Evolutionary conservation across 2,113 vertebrate genomes (phyloP), one percentile per base, ranked within the genome.

Genomic region (Nerophis lumbriciformis): DNA sequence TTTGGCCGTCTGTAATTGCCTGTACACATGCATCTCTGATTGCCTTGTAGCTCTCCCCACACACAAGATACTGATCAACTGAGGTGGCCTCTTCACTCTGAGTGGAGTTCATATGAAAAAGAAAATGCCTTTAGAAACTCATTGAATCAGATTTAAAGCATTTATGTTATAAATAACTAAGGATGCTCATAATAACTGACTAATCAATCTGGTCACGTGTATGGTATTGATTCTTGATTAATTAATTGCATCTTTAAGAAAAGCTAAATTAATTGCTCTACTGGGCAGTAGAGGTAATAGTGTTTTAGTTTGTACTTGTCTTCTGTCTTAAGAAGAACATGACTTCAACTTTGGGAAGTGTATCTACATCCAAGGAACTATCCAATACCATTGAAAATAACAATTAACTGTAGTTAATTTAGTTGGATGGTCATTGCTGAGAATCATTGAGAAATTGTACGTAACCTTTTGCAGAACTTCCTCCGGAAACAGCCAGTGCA

Each of bases 401-500:
- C 12, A 2, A 10, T 45, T 1, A 9, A 28, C 28, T 28, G 28
- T 28, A 2, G 0, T 64, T 69, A 1, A 54, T 35, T 49, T 28
- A 12, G 10, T 45, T 45, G 42, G 12, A 45, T 9, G 42, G 51
- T 4, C 5, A n/a, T 21, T 2, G 52, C 8, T 49, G 35, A 70
- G n/a, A n/a, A n/a, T n/a, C n/a, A n/a, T 19, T n/a, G 13, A 51
- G 2, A 51, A 51, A 51, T 51, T 19, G 49, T 19, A 59, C 0
- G 8, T 0, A 83, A 98, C 95, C 93, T 94, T 88, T 6, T 72
- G 35, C 8, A 91, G 57, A 61, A 92, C 75, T 67, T 90, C 90
- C 7, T 5, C 39, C 14, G 96, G 96, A 63, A 98, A 96, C 28
- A 97, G 77, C 96, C 96, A 99, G 6, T 1, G 53, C 59, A 83